phyloP scores from a whole-genome alignment of 2,888 invertebrate genomes.

The Steinernema hermaphroditum region DNA sequence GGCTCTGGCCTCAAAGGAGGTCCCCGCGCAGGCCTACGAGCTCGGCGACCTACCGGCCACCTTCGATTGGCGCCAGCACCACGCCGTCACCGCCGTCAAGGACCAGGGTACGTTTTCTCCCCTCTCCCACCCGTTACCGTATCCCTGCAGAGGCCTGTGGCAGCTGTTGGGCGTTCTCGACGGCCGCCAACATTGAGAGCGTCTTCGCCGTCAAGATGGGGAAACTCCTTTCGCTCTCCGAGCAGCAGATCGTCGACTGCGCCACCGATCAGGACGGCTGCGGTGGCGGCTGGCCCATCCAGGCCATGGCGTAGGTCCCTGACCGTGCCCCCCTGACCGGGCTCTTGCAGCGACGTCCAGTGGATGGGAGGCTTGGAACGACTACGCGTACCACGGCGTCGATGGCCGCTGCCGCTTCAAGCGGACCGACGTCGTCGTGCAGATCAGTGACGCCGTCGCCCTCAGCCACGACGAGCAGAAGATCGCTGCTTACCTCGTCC shows the following conservation, averaged over 20 bases:
- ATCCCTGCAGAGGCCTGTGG: neutral
- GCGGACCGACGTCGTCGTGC: neutral
- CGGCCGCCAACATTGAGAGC: neutral
- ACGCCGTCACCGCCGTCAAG: constrained; percentile 23
- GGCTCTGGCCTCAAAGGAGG: neutral
- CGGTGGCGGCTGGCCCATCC: constrained; percentile 17
- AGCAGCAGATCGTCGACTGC: constrained; percentile 23
- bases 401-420: constrained; percentile 19
- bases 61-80: constrained; percentile 18
- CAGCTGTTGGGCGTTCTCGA: constrained; percentile 27
- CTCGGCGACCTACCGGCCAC: neutral
- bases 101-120: constrained; percentile 3
- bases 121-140: too few relatives aligned
- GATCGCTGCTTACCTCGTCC: constrained; percentile 17
- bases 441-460: constrained; percentile 1
- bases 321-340: too few relatives aligned
- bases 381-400: neutral
- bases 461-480: constrained; percentile 2
- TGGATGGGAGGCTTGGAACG: neutral
- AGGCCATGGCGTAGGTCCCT: constrained; percentile 7
- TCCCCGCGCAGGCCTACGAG: neutral
- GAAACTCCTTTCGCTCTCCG: constrained; percentile 12
- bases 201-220: neutral
- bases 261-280: constrained; percentile 2
- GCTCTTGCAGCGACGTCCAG: neutral